Conservation (phyloP, 2,797 vertebrate species). For the Spheniscus humboldti region DNA sequence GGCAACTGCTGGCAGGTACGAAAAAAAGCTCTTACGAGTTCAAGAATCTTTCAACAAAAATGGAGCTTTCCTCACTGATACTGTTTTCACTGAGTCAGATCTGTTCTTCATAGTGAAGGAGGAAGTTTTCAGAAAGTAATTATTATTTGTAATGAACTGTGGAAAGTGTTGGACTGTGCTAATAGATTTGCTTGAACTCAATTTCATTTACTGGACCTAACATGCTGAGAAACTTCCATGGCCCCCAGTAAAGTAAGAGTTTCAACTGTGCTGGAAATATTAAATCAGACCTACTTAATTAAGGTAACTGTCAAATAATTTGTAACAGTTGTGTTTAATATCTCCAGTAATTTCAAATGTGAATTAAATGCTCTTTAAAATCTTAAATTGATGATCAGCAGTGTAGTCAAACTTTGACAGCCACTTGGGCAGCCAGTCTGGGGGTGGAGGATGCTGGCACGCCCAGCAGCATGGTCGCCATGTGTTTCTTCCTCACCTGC, state of each 20-base stretch:
- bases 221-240: neutral
- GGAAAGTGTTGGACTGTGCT: neutral
- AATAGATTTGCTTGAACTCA: constrained; percentile 38
- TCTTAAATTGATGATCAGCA: neutral
- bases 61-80: neutral
- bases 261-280: neutral
- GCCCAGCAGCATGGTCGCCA: neutral
- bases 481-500: neutral
- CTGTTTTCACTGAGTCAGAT: neutral
- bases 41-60: neutral
- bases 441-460: neutral
- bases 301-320: constrained; percentile 1
- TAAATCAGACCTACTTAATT: neutral
- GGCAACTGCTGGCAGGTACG: neutral
- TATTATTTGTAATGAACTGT: constrained; percentile 40
- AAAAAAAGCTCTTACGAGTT: neutral
- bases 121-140: constrained; percentile 14
- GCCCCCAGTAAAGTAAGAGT: neutral
- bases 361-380: neutral
- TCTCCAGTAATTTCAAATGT: neutral
- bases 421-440: neutral
- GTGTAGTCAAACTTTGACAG: neutral
- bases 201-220: constrained; percentile 7
- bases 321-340: neutral
- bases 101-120: neutral